A percentile compares a stretch with the other conserved stretches of the same genome.
These are phyloP conservation scores for Zaprionus inermis DNA, from an alignment of 1,140 invertebrate genomes.

Conservation along the genomic window DNA sequence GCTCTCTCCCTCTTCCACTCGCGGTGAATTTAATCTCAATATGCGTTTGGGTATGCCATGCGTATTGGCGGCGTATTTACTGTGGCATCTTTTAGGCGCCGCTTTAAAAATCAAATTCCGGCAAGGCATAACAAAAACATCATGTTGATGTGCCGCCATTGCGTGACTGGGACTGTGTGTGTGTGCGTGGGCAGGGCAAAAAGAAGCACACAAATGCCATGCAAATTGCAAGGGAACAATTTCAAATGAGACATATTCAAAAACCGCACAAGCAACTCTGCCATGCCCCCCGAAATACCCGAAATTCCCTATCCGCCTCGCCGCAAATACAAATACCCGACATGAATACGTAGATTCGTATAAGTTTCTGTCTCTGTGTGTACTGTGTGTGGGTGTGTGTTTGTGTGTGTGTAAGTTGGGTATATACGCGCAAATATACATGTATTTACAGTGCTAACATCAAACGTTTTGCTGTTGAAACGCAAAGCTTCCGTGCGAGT, in stretches of 20 bases:
- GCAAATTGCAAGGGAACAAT: slow-evolving; percentile 72
- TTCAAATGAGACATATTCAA: slow-evolving; percentile 80
- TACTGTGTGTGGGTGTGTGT: neutral
- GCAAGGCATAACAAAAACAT: slow-evolving; percentile 18
- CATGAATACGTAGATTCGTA: slow-evolving; percentile 42
- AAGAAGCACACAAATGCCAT: slow-evolving; percentile 42
- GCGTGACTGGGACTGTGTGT: slow-evolving; percentile 27
- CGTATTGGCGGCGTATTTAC: no score
- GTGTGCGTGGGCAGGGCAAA: slow-evolving; percentile 2
- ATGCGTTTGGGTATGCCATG: no score
- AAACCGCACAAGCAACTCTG: slow-evolving; percentile 63
- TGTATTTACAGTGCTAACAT: slow-evolving; percentile 76
- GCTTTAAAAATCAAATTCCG: slow-evolving; percentile 71
- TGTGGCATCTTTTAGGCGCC: slow-evolving; percentile 49
- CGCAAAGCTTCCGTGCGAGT: slow-evolving; percentile 37
- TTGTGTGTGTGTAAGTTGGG: slow-evolving; percentile 20
- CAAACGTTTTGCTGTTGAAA: slow-evolving; percentile 67
- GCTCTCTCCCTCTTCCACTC: slow-evolving; percentile 4
- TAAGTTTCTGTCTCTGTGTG: slow-evolving; percentile 16
- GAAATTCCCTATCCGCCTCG: neutral
- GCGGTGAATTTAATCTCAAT: neutral
- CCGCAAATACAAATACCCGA: slow-evolving; percentile 61
- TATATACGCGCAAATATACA: slow-evolving; percentile 66
- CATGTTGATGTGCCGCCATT: slow-evolving; percentile 33
- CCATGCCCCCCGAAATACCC: slow-evolving; percentile 17